These are phyloP conservation scores for Tamandua tetradactyla DNA, from an alignment of 2,797 vertebrate genomes.

Conservation along the genomic window DNA sequence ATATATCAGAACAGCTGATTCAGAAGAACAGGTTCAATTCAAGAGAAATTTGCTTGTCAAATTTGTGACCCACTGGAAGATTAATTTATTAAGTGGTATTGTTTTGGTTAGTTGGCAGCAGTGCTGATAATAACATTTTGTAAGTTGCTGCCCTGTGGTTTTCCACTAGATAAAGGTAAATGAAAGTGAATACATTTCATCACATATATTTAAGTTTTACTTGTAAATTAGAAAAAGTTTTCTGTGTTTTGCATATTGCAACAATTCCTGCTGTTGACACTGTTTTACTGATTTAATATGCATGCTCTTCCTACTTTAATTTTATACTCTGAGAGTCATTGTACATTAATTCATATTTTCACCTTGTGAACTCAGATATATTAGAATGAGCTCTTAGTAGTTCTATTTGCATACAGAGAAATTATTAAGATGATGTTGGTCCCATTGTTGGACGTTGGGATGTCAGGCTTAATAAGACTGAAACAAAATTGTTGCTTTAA, in stretches of 20 bases:
- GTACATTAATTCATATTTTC: conserved; percentile 59
- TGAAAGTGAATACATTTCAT: conserved; percentile 61
- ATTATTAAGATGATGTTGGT: conserved; percentile 19
- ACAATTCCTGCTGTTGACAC: conserved; percentile 43
- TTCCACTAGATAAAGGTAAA: conserved; percentile 39
- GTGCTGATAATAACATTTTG: conserved; percentile 1
- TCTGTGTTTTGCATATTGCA: conserved; percentile 30
- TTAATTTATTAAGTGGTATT: conserved; percentile 31
- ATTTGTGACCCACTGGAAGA: background rate
- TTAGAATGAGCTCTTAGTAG: conserved; percentile 44
- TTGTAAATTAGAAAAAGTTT: conserved; percentile 35
- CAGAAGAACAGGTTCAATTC: background rate
- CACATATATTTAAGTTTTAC: conserved; percentile 50
- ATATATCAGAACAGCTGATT: background rate
- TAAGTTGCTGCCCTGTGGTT: background rate
- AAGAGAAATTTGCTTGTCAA: conserved; percentile 24
- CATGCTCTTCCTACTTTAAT: conserved; percentile 61
- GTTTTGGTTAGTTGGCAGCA: conserved; percentile 11
- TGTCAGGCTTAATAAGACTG: background rate
- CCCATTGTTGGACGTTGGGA: background rate
- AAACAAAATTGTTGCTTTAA: background rate
- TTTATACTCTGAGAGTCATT: conserved; percentile 47
- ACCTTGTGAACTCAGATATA: conserved; percentile 56
- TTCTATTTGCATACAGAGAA: conserved; percentile 37
- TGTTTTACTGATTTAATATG: conserved; percentile 65